These are phyloP conservation scores for Scaptomyza polygonia DNA, from an alignment of 2,888 invertebrate species.

Conservation along the genomic window DNA sequence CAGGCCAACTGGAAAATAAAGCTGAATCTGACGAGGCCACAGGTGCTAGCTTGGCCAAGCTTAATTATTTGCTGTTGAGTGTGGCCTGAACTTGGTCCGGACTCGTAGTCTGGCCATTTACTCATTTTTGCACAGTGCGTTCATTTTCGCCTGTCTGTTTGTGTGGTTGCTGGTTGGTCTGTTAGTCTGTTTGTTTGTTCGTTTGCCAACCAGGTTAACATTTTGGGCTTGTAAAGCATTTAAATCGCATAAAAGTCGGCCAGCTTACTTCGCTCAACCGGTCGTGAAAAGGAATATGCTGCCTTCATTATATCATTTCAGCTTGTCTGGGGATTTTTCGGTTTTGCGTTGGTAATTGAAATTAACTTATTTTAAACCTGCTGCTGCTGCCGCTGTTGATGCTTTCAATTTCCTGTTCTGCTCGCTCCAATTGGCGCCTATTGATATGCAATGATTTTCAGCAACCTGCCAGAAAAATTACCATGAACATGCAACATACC, in stretches of 20 bases:
- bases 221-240: conserved; percentile 60
- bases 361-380: conserved; percentile 50
- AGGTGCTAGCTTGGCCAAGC: conserved; percentile 66
- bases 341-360: conserved; percentile 54
- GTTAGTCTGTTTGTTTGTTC: conserved; percentile 26
- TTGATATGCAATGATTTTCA: conserved; percentile 31
- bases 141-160: conserved; percentile 29
- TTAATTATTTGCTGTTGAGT: conserved; percentile 74
- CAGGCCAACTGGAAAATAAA: conserved; percentile 25
- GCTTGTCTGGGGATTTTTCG: conserved; percentile 5
- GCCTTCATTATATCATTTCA: conserved; percentile 32
- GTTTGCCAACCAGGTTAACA: conserved; percentile 42
- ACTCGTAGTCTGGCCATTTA: conserved; percentile 16
- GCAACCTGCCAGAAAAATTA: neutral
- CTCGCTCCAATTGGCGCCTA: conserved; percentile 16
- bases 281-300: conserved; percentile 15
- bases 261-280: conserved; percentile 1
- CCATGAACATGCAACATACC: neutral
- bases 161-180: conserved; percentile 6
- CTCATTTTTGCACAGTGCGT: conserved; percentile 21
- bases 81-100: conserved; percentile 30
- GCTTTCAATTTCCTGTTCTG: conserved; percentile 3
- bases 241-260: conserved; percentile 58
- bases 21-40: conserved; percentile 46
- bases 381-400: neutral